phyloP scores from a whole-genome alignment of 2,888 invertebrate genomes.

The Eristalinus sepulchralis region DNA sequence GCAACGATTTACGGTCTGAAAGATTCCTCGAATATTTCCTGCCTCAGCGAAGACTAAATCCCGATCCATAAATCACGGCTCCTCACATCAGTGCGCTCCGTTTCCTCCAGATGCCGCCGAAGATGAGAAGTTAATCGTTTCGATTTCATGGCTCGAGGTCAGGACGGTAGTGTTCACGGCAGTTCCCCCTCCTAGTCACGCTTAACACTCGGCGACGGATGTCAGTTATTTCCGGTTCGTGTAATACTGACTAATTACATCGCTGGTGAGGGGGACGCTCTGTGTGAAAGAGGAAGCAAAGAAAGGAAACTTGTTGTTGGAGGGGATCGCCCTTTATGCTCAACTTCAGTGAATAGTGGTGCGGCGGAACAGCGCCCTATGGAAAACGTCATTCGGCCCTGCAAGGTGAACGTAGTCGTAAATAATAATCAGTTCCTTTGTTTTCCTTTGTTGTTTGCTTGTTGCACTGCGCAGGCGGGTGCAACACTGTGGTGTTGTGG shows the following conservation, averaged over 20 bases:
- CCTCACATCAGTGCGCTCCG: not conserved
- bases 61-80: not conserved
- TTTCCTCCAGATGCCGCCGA: not conserved
- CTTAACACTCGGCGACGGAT: constrained; percentile 25
- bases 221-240: constrained; percentile 50
- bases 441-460: not conserved
- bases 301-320: not conserved
- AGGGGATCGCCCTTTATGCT: too few relatives aligned
- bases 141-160: constrained; percentile 24
- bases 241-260: constrained; percentile 57
- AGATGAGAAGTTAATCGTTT: not conserved
- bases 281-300: constrained; percentile 11
- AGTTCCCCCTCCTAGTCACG: not conserved
- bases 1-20: not conserved
- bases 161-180: not conserved
- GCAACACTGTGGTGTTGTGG: not conserved
- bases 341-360: too few relatives aligned
- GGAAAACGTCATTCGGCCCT: not conserved
- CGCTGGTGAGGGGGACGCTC: not conserved
- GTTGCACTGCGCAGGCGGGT: not conserved
- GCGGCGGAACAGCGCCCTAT: not conserved
- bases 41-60: not conserved
- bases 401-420: constrained; percentile 7
- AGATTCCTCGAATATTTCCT: not conserved
- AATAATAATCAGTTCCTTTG: constrained; percentile 4